A percentile compares a stretch with the other conserved stretches of the same genome.
Conservation (phyloP, 1,140 invertebrate genomes). For the Drosophila ogumai region DNA sequence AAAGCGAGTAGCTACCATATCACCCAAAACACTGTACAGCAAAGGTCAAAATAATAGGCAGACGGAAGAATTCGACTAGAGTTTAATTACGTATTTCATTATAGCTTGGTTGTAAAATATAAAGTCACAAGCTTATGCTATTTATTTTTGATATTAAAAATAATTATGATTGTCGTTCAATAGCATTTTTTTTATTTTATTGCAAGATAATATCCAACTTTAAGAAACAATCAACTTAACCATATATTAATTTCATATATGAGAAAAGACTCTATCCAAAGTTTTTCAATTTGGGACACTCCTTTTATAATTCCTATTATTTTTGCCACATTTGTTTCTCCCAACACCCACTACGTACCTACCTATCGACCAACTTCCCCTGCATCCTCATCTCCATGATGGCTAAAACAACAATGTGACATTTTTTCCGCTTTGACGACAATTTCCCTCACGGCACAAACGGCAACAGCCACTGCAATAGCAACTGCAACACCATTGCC, state of each 20-base stretch:
- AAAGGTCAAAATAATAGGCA: neutral
- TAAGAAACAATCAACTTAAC: neutral
- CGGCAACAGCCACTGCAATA: slow-evolving; percentile 48
- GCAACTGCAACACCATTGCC: slow-evolving; percentile 45
- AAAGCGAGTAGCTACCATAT: slow-evolving; percentile 24
- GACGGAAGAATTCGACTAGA: too few species aligned
- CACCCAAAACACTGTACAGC: neutral
- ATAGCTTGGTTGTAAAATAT: too few species aligned
- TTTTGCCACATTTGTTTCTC: neutral
- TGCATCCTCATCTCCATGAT: slow-evolving; percentile 40
- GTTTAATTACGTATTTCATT: too few species aligned
- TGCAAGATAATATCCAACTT: neutral
- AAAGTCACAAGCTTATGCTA: too few species aligned
- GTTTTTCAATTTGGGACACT: neutral
- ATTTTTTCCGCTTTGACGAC: slow-evolving; percentile 80
- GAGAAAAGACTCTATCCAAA: too few species aligned
- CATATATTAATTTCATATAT: neutral
- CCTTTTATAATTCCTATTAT: neutral
- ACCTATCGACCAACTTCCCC: slow-evolving; percentile 3
- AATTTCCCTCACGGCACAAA: slow-evolving; percentile 79
- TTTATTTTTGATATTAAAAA: too few species aligned
- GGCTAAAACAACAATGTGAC: slow-evolving; percentile 79
- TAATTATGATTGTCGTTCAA: too few species aligned
- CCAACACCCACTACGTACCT: neutral
- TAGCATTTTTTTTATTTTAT: too few species aligned